Evolutionary conservation across 2,888 invertebrate species (phyloP), one percentile per base, ranked within the genome.

Genomic region (Alloscopus bannaensis): DNA sequence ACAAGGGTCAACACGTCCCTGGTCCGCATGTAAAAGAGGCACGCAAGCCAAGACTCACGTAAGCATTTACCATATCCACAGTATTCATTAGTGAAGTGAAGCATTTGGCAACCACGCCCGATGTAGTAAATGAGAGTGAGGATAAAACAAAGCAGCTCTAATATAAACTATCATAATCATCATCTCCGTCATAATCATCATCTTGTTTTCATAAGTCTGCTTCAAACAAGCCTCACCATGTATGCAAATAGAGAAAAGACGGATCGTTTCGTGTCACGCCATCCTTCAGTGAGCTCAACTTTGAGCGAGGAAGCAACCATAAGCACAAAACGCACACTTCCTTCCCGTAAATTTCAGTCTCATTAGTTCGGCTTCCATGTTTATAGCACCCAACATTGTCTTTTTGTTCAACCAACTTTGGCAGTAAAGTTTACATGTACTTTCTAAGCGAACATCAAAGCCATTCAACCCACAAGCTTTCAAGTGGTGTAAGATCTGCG

Each of bases 241-340:
- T 42, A n/a, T n/a, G n/a, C n/a, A 47, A 68, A 55, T 68, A 31
- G 29, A 47, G n/a, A n/a, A 45, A 70, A 70, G 36, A 47, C 47
- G 42, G 36, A 70, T 70, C n/a, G 70, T 29, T 50, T 26, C 31
- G 18, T 31, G 36, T 60, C 70, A 70, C 60, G 70, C 69, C 28
- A 69, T 28, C 22, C n/a, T 16, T 11, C 3, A 22, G 52, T 52
- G 6, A 16, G 52, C 24, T 52, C 20, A 22, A 52, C 8, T 8
- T 36, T 36, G 6, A 52, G 52, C 52, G 24, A 59, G 55, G 62
- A 40, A 42, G n/a, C 11, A 40, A 62, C 16, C 40, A 28, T 3
- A 24, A 13, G 3, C 22, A 62, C 20, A 42, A 29, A 42, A 42
- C n/a, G 31, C n/a, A 55, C 18, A 13, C 20, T 47, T 47, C n/a